phyloP scores from a whole-genome alignment of 2,113 vertebrate species.

The Hassar affinis region DNA sequence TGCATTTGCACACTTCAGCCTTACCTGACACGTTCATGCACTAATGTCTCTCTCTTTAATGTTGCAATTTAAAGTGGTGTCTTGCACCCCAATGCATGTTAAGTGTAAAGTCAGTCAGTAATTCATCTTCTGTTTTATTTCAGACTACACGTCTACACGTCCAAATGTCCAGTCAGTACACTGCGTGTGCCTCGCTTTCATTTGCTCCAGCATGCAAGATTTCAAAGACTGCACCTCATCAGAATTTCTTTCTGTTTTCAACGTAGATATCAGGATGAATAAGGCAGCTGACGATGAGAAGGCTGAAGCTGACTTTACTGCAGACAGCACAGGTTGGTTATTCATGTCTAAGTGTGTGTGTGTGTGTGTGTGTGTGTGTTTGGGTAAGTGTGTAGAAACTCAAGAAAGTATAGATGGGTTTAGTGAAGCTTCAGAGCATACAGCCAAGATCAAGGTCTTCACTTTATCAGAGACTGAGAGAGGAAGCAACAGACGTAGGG shows the following conservation, averaged over 20 bases:
- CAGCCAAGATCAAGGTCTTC: too few relatives aligned
- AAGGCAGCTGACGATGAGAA: slow-evolving; percentile 75
- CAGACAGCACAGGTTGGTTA: slow-evolving; percentile 73
- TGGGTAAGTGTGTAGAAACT: too few relatives aligned
- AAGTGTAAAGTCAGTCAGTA: too few relatives aligned
- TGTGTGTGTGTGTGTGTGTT: not conserved
- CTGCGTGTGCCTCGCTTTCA: too few relatives aligned
- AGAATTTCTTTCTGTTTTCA: slow-evolving; percentile 21
- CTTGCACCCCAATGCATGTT: too few relatives aligned
- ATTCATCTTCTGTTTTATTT: not conserved
- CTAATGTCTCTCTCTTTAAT: too few relatives aligned
- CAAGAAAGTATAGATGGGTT: too few relatives aligned
- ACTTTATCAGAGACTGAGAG: too few relatives aligned
- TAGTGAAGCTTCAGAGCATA: not conserved
- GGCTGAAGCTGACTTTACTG: slow-evolving; percentile 69
- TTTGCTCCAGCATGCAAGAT: not conserved
- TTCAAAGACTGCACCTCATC: not conserved
- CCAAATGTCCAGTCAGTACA: too few relatives aligned
- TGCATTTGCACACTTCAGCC: not conserved
- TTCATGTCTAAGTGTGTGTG: not conserved
- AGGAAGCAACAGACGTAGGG: too few relatives aligned
- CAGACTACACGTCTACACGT: too few relatives aligned
- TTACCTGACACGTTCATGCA: not conserved
- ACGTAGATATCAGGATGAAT: slow-evolving; percentile 78
- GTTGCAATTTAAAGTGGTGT: too few relatives aligned